phyloP scores from a whole-genome alignment of 2,888 invertebrate species.

The Drosophila mulleri region DNA sequence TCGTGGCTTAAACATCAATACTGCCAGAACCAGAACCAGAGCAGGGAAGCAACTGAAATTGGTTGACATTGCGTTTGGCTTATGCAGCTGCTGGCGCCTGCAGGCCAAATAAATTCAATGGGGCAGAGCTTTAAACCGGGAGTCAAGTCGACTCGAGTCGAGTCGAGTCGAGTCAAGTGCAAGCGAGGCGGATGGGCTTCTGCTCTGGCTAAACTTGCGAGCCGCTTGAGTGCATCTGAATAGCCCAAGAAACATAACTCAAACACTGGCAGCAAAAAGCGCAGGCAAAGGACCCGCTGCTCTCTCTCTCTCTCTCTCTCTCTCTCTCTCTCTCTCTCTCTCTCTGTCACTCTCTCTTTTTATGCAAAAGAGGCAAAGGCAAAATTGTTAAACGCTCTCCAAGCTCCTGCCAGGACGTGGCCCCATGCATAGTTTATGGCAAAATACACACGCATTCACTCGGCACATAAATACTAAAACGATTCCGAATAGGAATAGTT shows the following conservation, averaged over 20 bases:
- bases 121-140: slow-evolving; percentile 10
- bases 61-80: slow-evolving; percentile 66
- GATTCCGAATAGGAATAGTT: slow-evolving; percentile 16
- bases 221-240: slow-evolving; percentile 70
- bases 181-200: background rate
- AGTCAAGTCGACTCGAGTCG: background rate
- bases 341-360: slow-evolving; percentile 16
- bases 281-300: slow-evolving; percentile 51
- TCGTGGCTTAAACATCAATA: slow-evolving; percentile 48
- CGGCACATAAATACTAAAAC: slow-evolving; percentile 25
- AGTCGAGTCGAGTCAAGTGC: background rate
- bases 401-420: slow-evolving; percentile 47
- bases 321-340: too few relatives aligned
- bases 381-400: slow-evolving; percentile 60
- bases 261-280: slow-evolving; percentile 62
- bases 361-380: slow-evolving; percentile 32
- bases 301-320: too few relatives aligned
- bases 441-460: slow-evolving; percentile 28
- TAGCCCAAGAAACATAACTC: slow-evolving; percentile 70
- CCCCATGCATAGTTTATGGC: slow-evolving; percentile 51
- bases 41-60: slow-evolving; percentile 25
- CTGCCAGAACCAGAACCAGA: slow-evolving; percentile 1
- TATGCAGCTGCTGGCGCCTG: slow-evolving; percentile 60
- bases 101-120: slow-evolving; percentile 59
- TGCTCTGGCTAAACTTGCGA: slow-evolving; percentile 35